These are phyloP conservation scores for Elachura formosa DNA, from an alignment of 2,113 vertebrate species.

Conservation along the genomic window DNA sequence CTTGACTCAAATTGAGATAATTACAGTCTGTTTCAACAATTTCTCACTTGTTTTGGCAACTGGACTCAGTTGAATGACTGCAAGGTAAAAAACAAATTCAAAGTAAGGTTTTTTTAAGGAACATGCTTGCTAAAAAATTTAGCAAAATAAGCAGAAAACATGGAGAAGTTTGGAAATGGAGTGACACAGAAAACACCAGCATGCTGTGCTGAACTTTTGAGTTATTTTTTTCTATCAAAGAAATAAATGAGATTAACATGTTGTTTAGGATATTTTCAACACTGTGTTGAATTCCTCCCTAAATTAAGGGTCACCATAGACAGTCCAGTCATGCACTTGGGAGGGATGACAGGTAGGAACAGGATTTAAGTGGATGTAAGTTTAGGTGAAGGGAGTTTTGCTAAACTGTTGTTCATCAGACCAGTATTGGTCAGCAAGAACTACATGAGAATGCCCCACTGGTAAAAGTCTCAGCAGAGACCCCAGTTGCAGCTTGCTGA, in stretches of 20 bases:
- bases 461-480: background rate
- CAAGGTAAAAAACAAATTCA: background rate
- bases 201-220: background rate
- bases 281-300: background rate
- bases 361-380: background rate
- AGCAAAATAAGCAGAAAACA: background rate
- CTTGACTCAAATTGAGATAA: background rate
- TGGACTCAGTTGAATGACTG: background rate
- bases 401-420: background rate
- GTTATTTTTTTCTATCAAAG: background rate
- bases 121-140: rapidly evolving
- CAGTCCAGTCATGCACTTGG: background rate
- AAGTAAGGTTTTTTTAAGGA: background rate
- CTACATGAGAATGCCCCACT: background rate
- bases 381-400: background rate
- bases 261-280: background rate
- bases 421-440: background rate
- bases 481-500: background rate
- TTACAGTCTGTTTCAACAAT: background rate
- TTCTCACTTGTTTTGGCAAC: background rate
- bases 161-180: background rate
- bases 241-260: background rate
- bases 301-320: background rate
- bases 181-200: background rate
- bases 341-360: background rate